Base-by-base conservation (phyloP, 2,113 vertebrate species). In the Lepidothrix coronata region DNA sequence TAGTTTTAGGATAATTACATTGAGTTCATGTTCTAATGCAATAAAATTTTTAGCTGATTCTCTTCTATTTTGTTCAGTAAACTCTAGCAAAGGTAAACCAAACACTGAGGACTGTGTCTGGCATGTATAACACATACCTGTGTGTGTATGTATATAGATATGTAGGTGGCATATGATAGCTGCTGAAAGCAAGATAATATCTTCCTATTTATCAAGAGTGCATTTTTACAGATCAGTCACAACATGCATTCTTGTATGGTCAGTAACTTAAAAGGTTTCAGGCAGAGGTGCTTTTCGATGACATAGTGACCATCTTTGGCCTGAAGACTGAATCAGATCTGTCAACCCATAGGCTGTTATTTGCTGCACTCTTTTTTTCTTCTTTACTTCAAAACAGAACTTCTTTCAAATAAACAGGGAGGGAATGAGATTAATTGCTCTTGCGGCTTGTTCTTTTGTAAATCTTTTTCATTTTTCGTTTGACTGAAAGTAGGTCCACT, bases 391-490 rank as follows among this genome's bases (percentile, higher is more conserved):
- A 16, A 35, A 75, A n/a, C 3, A 27, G 20, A 63, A 39, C 8
- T 30, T 27, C 5, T 85, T 79, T 76, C 4, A 48, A 65, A 41
- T 19, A 65, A 9, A 6, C 5, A 23, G 12, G 6, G 11, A 70
- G 4, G 11, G 14, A 82, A 63, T 33, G n/a, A 88, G 7, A 44
- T 2, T 0, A 76, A n/a, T 44, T 79, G 7, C 39, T 52, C 27
- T 57, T 46, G 23, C 8, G 39, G 8, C 14, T 65, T 0, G 0
- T 82, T 78, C 17, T 75, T 71, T 67, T 3, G 0, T 71, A n/a
- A 39, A 43, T 5, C 11, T 27, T 30, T 81, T 67, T 54, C 14
- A 22, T 5, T 59, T 35, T 46, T 51, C 10, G 44, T 74, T 70
- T 85, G 35, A 30, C 72, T 79, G 31, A 65, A 71, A 88, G 17